phyloP scores from a whole-genome alignment of 1,140 invertebrate species.

The Bombus terrestris region DNA sequence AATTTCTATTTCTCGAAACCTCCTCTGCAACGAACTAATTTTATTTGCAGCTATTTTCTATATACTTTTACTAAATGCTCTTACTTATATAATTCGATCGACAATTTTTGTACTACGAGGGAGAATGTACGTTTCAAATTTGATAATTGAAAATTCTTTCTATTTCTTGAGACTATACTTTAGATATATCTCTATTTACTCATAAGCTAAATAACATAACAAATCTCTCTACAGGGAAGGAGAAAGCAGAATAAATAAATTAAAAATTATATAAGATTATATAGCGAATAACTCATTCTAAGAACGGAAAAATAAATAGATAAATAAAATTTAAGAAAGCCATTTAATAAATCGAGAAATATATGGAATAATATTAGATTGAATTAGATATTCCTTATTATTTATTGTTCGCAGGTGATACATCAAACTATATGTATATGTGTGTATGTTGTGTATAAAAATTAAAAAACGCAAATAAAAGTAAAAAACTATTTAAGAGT shows the following conservation, averaged over 20 bases:
- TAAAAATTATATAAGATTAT: neutral
- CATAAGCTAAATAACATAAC: neutral
- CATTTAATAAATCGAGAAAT: neutral
- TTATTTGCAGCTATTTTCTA: constrained; percentile 20
- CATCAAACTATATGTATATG: neutral
- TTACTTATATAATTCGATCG: neutral
- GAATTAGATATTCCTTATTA: neutral
- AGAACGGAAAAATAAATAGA: neutral
- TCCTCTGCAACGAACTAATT: constrained; percentile 43
- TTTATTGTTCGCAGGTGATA: neutral
- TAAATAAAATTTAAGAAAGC: neutral
- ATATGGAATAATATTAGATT: neutral
- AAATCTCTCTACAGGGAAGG: neutral
- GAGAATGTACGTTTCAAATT: neutral
- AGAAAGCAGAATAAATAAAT: neutral
- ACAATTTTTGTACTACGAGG: neutral
- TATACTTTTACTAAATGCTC: neutral
- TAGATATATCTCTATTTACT: no score
- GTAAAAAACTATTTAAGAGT: neutral
- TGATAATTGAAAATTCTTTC: neutral
- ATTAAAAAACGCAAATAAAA: neutral
- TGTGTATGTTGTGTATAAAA: neutral
- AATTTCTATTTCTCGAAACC: constrained; percentile 81
- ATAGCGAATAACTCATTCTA: neutral
- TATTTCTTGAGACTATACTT: neutral